A percentile compares a stretch with the other conserved stretches of the same genome.
Evolutionary conservation across 2,113 vertebrate species (phyloP).

Genomic region (Myrmophylax atrothorax): DNA sequence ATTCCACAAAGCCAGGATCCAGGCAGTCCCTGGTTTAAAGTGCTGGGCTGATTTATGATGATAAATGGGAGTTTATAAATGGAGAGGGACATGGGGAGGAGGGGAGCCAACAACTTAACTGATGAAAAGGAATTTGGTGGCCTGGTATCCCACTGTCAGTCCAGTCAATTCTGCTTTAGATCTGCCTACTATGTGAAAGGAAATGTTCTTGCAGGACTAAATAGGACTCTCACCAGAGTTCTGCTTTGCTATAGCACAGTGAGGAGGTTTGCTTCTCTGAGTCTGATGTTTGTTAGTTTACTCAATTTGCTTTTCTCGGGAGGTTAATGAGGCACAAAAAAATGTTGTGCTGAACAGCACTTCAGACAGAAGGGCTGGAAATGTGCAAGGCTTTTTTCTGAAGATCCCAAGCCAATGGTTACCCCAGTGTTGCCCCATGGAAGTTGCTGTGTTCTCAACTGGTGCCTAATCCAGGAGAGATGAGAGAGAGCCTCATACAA

Average conservation of each 20-base stretch:
- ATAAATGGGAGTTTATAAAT: conserved; percentile 44
- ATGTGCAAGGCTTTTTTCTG: background rate
- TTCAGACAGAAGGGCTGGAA: background rate
- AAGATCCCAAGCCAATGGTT: background rate
- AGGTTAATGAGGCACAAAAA: background rate
- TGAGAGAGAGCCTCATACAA: background rate
- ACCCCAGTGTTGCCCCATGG: background rate
- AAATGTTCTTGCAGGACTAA: background rate
- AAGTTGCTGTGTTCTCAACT: background rate
- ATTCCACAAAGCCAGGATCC: background rate
- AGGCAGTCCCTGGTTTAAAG: background rate
- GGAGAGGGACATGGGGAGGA: background rate
- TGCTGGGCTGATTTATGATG: conserved; percentile 19
- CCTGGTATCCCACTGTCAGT: background rate
- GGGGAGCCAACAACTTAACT: background rate
- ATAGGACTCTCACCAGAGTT: background rate
- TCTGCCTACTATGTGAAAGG: background rate
- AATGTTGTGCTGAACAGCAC: background rate
- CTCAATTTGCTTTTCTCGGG: background rate
- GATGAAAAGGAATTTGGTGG: background rate
- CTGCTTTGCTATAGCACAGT: background rate
- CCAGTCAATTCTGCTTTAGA: background rate
- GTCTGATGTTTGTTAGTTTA: background rate
- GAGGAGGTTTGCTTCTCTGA: background rate
- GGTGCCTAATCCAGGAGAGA: background rate